Conservation (phyloP, 2,888 invertebrate genomes). For the Zygaena filipendulae region DNA sequence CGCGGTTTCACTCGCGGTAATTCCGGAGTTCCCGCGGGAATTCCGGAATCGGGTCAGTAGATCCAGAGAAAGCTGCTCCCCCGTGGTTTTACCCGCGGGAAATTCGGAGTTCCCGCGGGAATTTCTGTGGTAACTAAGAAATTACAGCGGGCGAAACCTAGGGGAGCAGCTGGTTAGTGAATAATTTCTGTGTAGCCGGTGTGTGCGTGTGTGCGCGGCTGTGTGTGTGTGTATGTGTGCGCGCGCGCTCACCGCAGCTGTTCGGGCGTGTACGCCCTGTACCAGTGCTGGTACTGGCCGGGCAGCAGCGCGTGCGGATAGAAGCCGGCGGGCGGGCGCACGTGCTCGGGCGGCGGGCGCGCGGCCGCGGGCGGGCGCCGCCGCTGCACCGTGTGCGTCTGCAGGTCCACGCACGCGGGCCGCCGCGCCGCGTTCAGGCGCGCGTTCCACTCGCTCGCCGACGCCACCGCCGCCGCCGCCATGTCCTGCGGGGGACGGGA, state of each 20-base stretch:
- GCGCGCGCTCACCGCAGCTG: constrained; percentile 82
- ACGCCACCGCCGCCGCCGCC: constrained; percentile 85
- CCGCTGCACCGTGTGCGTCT: constrained; percentile 87
- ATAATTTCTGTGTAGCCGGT: no score
- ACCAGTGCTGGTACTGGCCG: constrained; percentile 95
- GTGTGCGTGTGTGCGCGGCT: no score
- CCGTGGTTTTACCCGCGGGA: no score
- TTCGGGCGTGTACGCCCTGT: constrained; percentile 80
- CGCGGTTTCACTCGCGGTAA: no score
- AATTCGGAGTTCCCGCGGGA: no score
- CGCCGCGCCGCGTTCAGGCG: constrained; percentile 82
- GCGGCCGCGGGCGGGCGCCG: constrained; percentile 22
- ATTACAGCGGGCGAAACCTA: no score
- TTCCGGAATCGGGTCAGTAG: no score
- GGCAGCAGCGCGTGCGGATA: constrained; percentile 96
- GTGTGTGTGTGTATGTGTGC: no score
- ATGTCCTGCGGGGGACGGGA: constrained; percentile 73
- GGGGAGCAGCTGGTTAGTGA: no score
- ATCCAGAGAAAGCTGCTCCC: no score
- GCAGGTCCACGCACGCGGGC: constrained; percentile 89
- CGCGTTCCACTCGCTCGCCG: constrained; percentile 90
- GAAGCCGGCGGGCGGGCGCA: constrained; percentile 64
- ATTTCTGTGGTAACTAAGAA: no score
- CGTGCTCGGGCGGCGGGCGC: constrained; percentile 23
- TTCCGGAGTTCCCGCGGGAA: no score